Base-by-base conservation (phyloP, 2,888 invertebrate species). In the Osmoderma eremita region DNA sequence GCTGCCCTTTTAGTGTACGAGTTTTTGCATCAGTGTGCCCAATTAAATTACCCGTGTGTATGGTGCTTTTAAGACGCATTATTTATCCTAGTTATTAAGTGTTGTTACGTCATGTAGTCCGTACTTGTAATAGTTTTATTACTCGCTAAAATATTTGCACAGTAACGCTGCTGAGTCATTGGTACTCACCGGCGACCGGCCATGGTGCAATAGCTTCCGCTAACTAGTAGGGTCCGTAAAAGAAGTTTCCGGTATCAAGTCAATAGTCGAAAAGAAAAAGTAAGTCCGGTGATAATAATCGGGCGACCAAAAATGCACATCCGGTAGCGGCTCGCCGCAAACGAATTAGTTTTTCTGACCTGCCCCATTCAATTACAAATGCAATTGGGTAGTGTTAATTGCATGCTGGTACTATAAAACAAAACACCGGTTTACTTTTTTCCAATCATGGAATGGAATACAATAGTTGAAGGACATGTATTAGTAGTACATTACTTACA, bases 161-260 rank as follows among this genome's bases (percentile, higher is more conserved):
- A 30, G 56, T 58, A 49, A 65, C 38, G 48, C 38, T 65, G 48
- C 38, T 65, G 65, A 65, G 39, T 65, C 65, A 65, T 39, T 56
- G 49, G 24, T 45, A 10, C 30, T 12, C 24, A 17, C 30, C 58
- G 49, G 65, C 69, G 65, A 67, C 69, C 51, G 53, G 17, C 64
- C 65, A 68, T 74, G 74, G 72, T 72, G 74, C 70, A 74, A 74
- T 73, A 68, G 67, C 67, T 69, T 71, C 72, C 72, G 71, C 71
- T n/a, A 71, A 71, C 71, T 73, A 67, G 69, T 70, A 62, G 65
- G 68, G 65, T 67, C 45, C 20, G 12, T 61, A 30, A 45, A 61
- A 61, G 45, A 61, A 13, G 24, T 42, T 61, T 61, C 58, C 58
- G 58, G 30, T 45, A 61, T 45, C 41, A 48, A 45, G 12, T 30